Evolutionary conservation across 2,888 invertebrate genomes (phyloP).

Genomic region (Formica aserva): DNA sequence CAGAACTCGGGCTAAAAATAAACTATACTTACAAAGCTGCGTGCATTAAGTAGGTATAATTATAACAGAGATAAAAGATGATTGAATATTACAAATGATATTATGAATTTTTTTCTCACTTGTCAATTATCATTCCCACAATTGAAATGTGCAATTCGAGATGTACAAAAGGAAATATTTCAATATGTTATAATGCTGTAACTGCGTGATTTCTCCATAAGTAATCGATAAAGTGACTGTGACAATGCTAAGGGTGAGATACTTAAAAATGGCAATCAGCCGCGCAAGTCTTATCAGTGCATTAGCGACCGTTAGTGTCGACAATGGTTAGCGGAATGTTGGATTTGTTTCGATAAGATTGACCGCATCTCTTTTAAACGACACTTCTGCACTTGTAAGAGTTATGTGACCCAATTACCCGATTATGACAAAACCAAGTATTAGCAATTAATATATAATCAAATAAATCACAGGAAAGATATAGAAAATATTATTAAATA

Average conservation of each 20-base stretch:
- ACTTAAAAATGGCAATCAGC: constrained; percentile 22
- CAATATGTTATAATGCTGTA: constrained; percentile 15
- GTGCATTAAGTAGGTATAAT: background rate
- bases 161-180: constrained; percentile 20
- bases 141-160: constrained; percentile 13
- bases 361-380: background rate
- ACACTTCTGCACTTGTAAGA: background rate
- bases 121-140: background rate
- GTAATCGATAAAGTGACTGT: constrained; percentile 16
- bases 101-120: background rate
- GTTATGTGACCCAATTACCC: background rate
- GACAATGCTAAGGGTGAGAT: constrained; percentile 5
- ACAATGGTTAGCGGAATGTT: constrained; percentile 56
- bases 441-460: background rate
- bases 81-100: background rate
- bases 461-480: background rate
- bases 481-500: too few relatives aligned
- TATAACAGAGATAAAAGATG: background rate
- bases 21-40: background rate
- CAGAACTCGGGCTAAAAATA: background rate
- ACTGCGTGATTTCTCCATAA: background rate
- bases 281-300: constrained; percentile 16
- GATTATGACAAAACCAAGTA: background rate
- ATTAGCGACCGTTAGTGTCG: constrained; percentile 50
- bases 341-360: constrained; percentile 35